phyloP scores from a whole-genome alignment of 2,888 invertebrate genomes.

The Rambutsinella grinnellia region DNA sequence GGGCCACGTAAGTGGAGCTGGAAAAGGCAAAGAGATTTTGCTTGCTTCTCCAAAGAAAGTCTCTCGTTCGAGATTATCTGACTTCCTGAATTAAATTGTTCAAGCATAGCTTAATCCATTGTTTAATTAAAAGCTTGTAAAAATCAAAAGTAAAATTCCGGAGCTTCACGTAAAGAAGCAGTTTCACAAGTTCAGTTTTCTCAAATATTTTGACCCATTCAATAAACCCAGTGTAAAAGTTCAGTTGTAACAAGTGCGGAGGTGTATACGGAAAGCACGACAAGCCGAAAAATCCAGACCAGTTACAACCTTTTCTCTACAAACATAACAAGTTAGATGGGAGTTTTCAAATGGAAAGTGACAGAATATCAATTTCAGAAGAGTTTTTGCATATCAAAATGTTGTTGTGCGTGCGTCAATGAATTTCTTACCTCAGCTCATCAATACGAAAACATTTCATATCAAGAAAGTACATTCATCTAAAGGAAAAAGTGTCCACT shows the following conservation, averaged over 20 bases:
- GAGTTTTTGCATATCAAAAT: neutral
- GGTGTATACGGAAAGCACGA: conserved; percentile 6
- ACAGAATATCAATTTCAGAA: neutral
- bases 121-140: too few species aligned
- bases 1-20: neutral
- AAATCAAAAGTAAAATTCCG: too few species aligned
- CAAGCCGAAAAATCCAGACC: neutral
- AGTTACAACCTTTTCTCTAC: too few species aligned
- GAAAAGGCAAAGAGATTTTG: too few species aligned
- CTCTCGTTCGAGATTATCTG: too few species aligned
- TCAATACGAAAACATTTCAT: neutral
- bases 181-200: too few species aligned
- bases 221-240: too few species aligned
- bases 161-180: too few species aligned
- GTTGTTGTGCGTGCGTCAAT: neutral
- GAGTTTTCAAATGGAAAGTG: neutral
- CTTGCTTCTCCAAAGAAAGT: too few species aligned
- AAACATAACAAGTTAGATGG: neutral
- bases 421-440: neutral
- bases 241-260: conserved; percentile 1
- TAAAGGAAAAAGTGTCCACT: neutral
- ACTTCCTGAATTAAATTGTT: too few species aligned
- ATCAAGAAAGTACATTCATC: neutral
- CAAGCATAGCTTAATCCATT: too few species aligned
- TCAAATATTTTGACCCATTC: too few species aligned